These are phyloP conservation scores for Scaptomyza pallida DNA, from an alignment of 1,140 invertebrate species.

Conservation along the genomic window DNA sequence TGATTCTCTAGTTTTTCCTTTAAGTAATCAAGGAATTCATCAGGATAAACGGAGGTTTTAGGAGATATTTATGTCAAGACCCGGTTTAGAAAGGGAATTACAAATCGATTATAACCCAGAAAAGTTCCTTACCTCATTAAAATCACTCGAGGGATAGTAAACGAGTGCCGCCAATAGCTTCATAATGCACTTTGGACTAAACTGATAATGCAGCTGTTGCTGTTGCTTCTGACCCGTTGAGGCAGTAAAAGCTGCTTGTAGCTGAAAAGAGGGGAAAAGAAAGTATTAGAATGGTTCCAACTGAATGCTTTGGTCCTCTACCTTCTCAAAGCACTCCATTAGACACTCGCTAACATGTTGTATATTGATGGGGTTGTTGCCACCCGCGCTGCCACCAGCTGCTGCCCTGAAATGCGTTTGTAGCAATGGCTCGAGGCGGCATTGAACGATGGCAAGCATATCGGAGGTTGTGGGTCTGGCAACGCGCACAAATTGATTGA, in stretches of 20 bases:
- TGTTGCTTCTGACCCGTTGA: constrained; percentile 40
- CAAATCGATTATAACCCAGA: constrained; percentile 24
- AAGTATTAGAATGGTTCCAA: neutral
- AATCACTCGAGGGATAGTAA: constrained; percentile 71
- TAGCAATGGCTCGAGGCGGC: constrained; percentile 73
- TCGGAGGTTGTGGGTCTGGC: constrained; percentile 69
- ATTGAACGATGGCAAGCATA: constrained; percentile 77
- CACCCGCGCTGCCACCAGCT: neutral
- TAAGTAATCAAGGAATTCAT: too few species aligned
- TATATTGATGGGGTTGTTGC: constrained; percentile 47
- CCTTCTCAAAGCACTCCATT: constrained; percentile 79
- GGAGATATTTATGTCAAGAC: neutral
- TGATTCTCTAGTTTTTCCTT: too few species aligned
- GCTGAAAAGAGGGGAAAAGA: constrained; percentile 33
- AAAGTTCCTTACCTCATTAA: constrained; percentile 73
- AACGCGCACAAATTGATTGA: constrained; percentile 75
- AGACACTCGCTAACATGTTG: constrained; percentile 73
- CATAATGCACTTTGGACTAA: constrained; percentile 82
- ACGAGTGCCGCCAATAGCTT: constrained; percentile 67
- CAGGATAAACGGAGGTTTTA: too few species aligned
- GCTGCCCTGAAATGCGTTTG: constrained; percentile 54
- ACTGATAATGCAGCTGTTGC: constrained; percentile 79
- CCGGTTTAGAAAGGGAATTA: neutral
- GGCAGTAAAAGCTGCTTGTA: constrained; percentile 58
- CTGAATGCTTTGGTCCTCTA: constrained; percentile 33